phyloP scores from a whole-genome alignment of 1,140 invertebrate genomes.

The Pogonomyrmex californicus region DNA sequence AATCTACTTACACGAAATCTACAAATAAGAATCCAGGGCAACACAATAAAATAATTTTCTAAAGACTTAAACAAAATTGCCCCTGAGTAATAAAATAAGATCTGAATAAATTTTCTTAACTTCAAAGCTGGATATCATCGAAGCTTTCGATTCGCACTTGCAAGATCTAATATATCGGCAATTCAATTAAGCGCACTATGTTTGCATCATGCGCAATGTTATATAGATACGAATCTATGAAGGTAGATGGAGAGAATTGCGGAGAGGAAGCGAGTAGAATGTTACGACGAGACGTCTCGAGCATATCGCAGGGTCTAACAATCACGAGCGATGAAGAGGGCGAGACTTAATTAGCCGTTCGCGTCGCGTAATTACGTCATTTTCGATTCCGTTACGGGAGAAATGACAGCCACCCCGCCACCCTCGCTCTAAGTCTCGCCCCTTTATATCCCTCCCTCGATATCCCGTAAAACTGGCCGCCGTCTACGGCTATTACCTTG shows the following conservation, averaged over 20 bases:
- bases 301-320: background rate
- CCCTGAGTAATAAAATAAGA: background rate
- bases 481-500: slow-evolving; percentile 35
- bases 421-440: slow-evolving; percentile 6
- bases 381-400: slow-evolving; percentile 59
- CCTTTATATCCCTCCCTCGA: slow-evolving; percentile 30
- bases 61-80: background rate
- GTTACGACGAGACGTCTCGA: slow-evolving; percentile 37
- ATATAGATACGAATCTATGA: background rate
- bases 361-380: slow-evolving; percentile 44
- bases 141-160: background rate
- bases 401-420: slow-evolving; percentile 1
- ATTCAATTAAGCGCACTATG: background rate
- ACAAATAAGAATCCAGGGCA: background rate
- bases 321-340: background rate
- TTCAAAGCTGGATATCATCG: background rate
- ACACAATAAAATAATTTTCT: background rate
- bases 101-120: background rate
- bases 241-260: background rate
- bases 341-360: slow-evolving; percentile 63
- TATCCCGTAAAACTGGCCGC: slow-evolving; percentile 37
- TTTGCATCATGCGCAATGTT: background rate
- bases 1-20: background rate
- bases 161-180: background rate
- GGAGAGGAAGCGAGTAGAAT: background rate